These are phyloP conservation scores for Gallinago undulata DNA, from an alignment of 2,113 vertebrate species.

Conservation along the genomic window DNA sequence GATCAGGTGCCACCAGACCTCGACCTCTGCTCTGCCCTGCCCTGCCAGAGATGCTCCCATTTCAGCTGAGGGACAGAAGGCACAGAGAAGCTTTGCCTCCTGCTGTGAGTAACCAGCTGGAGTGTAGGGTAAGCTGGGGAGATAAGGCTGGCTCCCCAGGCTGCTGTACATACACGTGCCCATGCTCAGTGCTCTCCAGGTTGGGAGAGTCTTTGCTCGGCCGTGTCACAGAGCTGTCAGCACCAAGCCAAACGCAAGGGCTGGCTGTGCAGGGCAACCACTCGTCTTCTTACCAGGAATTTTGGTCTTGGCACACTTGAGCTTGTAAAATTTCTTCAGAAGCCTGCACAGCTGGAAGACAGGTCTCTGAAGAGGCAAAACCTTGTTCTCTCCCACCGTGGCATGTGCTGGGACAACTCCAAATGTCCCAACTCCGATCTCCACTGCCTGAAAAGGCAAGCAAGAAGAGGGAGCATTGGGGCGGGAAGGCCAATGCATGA, in stretches of 20 bases:
- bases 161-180: not conserved
- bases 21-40: not conserved
- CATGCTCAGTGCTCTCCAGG: not conserved
- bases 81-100: not conserved
- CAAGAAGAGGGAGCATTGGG: not conserved
- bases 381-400: not conserved
- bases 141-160: not conserved
- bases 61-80: not conserved
- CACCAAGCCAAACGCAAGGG: not conserved
- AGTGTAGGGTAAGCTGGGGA: not conserved
- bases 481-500: not conserved
- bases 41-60: not conserved
- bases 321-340: not conserved
- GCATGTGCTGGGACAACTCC: not conserved
- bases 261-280: not conserved
- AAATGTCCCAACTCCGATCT: not conserved
- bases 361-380: not conserved
- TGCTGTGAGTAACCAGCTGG: not conserved
- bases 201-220: not conserved
- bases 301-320: not conserved
- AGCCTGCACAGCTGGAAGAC: not conserved
- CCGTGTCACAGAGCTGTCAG: not conserved
- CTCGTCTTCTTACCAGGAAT: not conserved
- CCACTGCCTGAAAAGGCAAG: not conserved
- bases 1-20: not conserved